Evolutionary conservation across 2,888 invertebrate species (phyloP), one percentile per base, ranked within the genome.

Genomic region (Rugalucina vietnamica): DNA sequence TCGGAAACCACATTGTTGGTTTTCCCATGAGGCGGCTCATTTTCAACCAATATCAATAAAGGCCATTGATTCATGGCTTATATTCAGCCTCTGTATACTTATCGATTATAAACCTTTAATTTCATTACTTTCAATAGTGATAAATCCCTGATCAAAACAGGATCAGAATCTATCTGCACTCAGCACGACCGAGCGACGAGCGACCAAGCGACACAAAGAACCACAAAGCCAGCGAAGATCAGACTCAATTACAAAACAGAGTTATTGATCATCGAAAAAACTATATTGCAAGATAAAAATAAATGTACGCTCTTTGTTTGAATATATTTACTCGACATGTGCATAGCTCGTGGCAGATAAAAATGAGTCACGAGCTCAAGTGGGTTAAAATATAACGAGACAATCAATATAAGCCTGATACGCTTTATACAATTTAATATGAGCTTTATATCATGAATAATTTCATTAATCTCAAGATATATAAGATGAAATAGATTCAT

Each of bases 261-360:
- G 32, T 65, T 34, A 34, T 65, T 32, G 34, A 34, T 34, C 32
- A 34, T 65, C 21, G 32, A 10, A 65, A 32, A 65, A 65, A 32
- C 34, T 65, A 34, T 34, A 34, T 65, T 34, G 34, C 65, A 3
- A n/a, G 34, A 8, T 34, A 34, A 65, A 65, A 65, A 34, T 34
- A 29, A 57, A 34, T 34, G 65, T 65, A 65, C 21, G 65, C 24
- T 65, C 65, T 65, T 65, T 65, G 65, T 65, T 24, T 65, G 65
- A 65, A 3, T 65, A n/a, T 65, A 65, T 34, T 34, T 65, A 65
- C 65, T 65, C 65, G 24, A 27, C 65, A 65, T 65, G 65, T 65
- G 65, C 65, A 65, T 4, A 21, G 65, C 65, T 65, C 65, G 18
- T 65, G 34, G 65, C 60, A 60, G 34, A 34, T 34, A 65, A 65